Evolutionary conservation across 2,113 vertebrate genomes (phyloP).

Genomic region (Aspidoscelis tigris): DNA sequence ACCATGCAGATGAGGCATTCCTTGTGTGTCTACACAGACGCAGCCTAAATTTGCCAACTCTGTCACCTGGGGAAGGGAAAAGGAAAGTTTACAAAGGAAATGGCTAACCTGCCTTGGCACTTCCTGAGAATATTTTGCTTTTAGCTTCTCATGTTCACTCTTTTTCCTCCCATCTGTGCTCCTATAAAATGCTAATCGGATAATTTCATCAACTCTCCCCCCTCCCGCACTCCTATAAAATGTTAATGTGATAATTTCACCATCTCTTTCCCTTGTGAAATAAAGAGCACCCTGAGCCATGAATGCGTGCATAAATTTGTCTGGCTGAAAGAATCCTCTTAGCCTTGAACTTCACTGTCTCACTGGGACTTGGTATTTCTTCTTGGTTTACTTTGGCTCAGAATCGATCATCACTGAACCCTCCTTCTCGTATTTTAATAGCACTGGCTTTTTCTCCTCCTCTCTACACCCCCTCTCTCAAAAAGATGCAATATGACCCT

Average conservation of each 20-base stretch:
- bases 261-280: conserved; percentile 37
- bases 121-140: conserved; percentile 18
- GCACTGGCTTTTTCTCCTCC: conserved; percentile 24
- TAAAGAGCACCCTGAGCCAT: conserved; percentile 45
- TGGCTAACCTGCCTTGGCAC: not conserved
- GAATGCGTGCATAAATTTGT: conserved; percentile 29
- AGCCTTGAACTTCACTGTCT: conserved; percentile 46
- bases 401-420: conserved; percentile 46
- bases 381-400: conserved; percentile 60
- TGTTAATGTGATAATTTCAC: conserved; percentile 54
- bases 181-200: conserved; percentile 52
- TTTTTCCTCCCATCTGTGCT: conserved; percentile 18
- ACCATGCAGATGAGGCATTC: too few species aligned
- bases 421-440: conserved; percentile 48
- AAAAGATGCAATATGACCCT: conserved; percentile 21
- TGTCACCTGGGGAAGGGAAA: conserved; percentile 18
- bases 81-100: rapidly evolving
- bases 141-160: not conserved
- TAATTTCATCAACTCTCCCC: conserved; percentile 45
- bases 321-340: conserved; percentile 34
- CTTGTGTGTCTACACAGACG: too few species aligned
- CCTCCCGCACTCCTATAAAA: conserved; percentile 40
- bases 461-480: not conserved
- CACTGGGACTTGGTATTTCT: conserved; percentile 38
- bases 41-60: too few species aligned